phyloP scores from a whole-genome alignment of 2,797 vertebrate species.

The Sebastes minor region DNA sequence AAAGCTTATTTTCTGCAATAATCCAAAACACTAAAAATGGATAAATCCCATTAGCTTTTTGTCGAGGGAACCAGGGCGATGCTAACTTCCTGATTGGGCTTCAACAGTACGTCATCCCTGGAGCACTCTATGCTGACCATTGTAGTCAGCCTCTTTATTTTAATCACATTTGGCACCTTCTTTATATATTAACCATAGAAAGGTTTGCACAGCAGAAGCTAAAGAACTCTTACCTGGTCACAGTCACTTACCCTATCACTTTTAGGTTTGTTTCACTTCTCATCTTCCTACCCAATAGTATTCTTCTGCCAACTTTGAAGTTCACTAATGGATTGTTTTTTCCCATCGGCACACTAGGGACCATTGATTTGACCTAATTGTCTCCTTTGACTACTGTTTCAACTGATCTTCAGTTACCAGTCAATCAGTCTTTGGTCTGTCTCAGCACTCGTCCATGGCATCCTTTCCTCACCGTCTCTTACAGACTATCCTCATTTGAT shows the following conservation, averaged over 20 bases:
- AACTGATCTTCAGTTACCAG: constrained; percentile 45
- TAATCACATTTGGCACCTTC: not conserved
- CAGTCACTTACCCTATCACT: constrained; percentile 22
- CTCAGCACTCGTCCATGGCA: constrained; percentile 63
- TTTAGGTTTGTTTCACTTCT: constrained; percentile 38
- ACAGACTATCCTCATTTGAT: constrained; percentile 2
- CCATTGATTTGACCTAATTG: constrained; percentile 67
- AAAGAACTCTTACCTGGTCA: constrained; percentile 43
- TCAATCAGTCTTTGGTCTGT: constrained; percentile 49
- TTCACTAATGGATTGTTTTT: constrained; percentile 68
- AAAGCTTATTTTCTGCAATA: too few relatives aligned
- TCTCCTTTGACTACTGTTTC: constrained; percentile 39
- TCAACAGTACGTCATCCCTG: too few relatives aligned
- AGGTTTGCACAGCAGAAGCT: constrained; percentile 34
- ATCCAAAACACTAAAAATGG: too few relatives aligned
- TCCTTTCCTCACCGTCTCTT: constrained; percentile 26
- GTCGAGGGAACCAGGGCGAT: too few relatives aligned
- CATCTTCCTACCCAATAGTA: constrained; percentile 25
- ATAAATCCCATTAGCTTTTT: too few relatives aligned
- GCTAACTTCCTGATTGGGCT: too few relatives aligned
- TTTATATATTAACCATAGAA: not conserved
- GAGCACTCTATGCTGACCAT: not conserved
- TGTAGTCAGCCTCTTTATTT: not conserved
- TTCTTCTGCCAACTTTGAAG: constrained; percentile 48
- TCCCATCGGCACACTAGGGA: constrained; percentile 66